These are phyloP conservation scores for Malurus alboscapulatus DNA, from an alignment of 2,113 vertebrate species.

Conservation along the genomic window DNA sequence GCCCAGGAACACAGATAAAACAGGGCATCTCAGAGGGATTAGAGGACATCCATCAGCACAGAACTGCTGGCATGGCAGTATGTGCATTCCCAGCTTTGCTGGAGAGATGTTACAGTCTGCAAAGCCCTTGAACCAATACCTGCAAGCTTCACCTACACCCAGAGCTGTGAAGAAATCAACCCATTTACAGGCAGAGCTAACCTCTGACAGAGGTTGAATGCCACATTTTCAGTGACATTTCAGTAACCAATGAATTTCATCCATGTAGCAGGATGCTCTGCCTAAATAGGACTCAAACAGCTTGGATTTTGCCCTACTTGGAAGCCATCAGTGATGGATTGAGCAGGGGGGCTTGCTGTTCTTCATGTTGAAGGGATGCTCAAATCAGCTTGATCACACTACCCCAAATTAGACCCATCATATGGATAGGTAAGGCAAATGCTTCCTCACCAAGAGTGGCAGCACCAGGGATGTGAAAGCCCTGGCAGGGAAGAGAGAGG, in stretches of 20 bases:
- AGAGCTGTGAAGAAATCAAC: not conserved
- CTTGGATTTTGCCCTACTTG: not conserved
- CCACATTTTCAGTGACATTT: not conserved
- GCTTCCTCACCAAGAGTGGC: not conserved
- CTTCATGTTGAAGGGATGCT: not conserved
- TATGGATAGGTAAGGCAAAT: not conserved
- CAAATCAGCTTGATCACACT: not conserved
- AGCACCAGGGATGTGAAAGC: not conserved
- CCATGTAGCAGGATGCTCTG: not conserved
- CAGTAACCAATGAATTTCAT: not conserved
- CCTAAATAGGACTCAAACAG: not conserved
- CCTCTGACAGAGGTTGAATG: not conserved
- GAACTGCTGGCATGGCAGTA: not conserved
- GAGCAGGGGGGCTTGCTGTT: not conserved
- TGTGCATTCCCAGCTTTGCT: not conserved
- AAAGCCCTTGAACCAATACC: not conserved
- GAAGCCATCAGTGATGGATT: not conserved
- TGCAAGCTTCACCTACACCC: not conserved
- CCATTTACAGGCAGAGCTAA: not conserved
- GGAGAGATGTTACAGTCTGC: not conserved
- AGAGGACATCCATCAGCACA: not conserved
- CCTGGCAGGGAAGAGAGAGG: not conserved
- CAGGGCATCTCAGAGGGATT: not conserved
- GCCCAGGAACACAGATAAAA: not conserved
- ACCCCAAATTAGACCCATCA: not conserved